Percentiles rank a stretch among this genome's conserved stretches.
Evolutionary conservation across 2,113 vertebrate species (phyloP).

Genomic region (Irena cyanogastra): DNA sequence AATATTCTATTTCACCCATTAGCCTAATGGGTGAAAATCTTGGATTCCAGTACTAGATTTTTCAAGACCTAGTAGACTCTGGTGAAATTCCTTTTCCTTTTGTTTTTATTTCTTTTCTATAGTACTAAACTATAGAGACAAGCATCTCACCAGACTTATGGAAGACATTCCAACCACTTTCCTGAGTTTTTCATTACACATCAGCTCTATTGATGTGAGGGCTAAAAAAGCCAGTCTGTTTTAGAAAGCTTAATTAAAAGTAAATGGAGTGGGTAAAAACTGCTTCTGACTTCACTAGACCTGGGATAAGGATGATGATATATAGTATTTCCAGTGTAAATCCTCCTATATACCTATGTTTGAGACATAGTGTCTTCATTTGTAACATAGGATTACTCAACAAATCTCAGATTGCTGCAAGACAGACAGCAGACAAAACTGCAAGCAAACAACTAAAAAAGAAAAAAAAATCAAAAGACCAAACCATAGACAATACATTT

Average conservation of each 20-base stretch:
- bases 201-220: neutral
- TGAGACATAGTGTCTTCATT: neutral
- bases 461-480: neutral
- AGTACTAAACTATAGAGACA: neutral
- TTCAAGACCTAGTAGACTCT: neutral
- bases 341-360: neutral
- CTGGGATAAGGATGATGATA: neutral
- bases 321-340: neutral
- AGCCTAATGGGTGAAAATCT: neutral
- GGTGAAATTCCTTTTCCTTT: neutral
- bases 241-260: neutral
- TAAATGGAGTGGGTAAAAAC: neutral
- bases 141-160: neutral
- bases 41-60: neutral
- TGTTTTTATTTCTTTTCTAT: neutral
- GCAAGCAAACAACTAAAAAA: neutral
- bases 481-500: neutral
- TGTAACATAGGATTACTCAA: neutral
- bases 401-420: neutral
- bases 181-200: neutral
- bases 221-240: accelerated
- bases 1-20: no score
- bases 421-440: neutral
- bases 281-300: neutral
- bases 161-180: neutral